phyloP scores from a whole-genome alignment of 1,140 invertebrate genomes.

The Panagrolaimus sp. region DNA sequence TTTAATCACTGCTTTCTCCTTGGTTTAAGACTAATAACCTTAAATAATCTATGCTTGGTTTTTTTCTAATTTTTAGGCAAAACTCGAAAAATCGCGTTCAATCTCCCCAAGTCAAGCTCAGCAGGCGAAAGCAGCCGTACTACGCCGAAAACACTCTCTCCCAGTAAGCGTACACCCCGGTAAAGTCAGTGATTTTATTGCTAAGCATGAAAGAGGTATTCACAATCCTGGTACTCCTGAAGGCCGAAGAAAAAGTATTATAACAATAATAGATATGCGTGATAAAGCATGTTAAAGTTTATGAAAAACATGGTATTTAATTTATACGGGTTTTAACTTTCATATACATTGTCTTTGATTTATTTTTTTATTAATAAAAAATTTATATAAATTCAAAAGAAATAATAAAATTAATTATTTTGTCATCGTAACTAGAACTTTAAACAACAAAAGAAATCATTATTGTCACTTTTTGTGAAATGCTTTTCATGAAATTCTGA shows the following conservation, averaged over 20 bases:
- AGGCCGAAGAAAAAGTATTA: not conserved
- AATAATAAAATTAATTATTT: no score
- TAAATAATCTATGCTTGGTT: not conserved
- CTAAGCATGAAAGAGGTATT: slow-evolving; percentile 28
- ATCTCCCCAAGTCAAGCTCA: slow-evolving; percentile 12
- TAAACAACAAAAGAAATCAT: no score
- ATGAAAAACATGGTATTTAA: no score
- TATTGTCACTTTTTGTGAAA: no score
- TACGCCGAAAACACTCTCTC: slow-evolving; percentile 15
- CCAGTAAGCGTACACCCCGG: slow-evolving; percentile 20
- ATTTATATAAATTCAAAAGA: no score
- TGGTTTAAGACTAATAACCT: not conserved
- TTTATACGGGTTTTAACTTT: no score
- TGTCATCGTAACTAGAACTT: no score
- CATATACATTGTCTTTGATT: no score
- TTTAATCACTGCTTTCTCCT: no score
- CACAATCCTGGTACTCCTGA: slow-evolving; percentile 23
- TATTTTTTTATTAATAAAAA: no score
- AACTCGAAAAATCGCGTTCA: slow-evolving; percentile 16
- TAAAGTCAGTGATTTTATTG: slow-evolving; percentile 25
- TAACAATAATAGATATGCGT: slow-evolving; percentile 16
- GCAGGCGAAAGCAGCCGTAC: not conserved
- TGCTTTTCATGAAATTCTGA: no score
- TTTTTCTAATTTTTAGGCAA: not conserved
- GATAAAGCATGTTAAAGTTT: not conserved